Conservation (phyloP, 2,888 invertebrate species). For the Xanthorhoe spadicearia region DNA sequence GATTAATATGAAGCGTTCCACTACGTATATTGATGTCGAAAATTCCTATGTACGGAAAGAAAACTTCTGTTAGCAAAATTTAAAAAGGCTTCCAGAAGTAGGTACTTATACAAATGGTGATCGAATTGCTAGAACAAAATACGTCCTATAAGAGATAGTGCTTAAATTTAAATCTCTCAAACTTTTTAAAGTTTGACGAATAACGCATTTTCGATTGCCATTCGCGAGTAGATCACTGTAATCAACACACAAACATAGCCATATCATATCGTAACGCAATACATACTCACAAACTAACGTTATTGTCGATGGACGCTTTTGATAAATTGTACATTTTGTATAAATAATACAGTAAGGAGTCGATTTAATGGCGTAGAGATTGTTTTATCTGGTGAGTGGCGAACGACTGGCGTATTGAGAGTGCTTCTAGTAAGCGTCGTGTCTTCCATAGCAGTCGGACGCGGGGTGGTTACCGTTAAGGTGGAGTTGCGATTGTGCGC, state of each 20-base stretch:
- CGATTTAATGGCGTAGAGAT: constrained; percentile 74
- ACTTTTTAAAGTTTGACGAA: not conserved
- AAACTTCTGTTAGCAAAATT: not conserved
- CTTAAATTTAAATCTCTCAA: not conserved
- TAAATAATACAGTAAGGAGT: constrained; percentile 81
- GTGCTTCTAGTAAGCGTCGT: constrained; percentile 83
- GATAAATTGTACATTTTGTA: constrained; percentile 83
- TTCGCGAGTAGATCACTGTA: constrained; percentile 55
- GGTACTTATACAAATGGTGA: not conserved
- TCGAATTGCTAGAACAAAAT: not conserved
- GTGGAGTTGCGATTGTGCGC: constrained; percentile 32
- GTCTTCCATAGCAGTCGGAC: constrained; percentile 84
- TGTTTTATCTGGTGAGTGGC: constrained; percentile 71
- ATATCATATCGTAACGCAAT: constrained; percentile 61
- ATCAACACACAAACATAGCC: constrained; percentile 53
- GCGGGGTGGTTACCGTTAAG: constrained; percentile 58
- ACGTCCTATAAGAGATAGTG: not conserved
- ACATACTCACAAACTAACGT: constrained; percentile 58
- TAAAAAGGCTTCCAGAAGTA: not conserved
- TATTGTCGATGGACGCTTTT: constrained; percentile 70
- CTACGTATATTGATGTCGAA: not conserved
- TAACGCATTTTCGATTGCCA: constrained; percentile 4
- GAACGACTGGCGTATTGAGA: constrained; percentile 81
- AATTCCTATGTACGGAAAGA: not conserved
- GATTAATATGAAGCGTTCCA: not conserved